Evolutionary conservation across 2,797 vertebrate species (phyloP).

Genomic region (Lagocephalus sceleratus): DNA sequence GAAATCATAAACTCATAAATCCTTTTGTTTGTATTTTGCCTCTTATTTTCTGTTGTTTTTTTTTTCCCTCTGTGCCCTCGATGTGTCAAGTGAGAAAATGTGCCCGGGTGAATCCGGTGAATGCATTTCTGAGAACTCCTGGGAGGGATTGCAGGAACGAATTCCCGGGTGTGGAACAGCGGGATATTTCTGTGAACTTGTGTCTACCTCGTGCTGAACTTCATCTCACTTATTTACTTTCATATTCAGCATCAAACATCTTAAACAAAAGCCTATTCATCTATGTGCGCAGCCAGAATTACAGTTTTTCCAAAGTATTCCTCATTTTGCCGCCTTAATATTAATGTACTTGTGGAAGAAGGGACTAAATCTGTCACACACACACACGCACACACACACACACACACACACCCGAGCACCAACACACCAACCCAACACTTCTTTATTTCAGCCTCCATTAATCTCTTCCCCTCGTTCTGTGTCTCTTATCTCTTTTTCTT

Average conservation of each 20-base stretch:
- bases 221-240: constrained; percentile 51
- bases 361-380: constrained; percentile 30
- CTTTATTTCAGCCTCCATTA: constrained; percentile 21
- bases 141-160: constrained; percentile 39
- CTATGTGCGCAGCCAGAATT: constrained; percentile 17
- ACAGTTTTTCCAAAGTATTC: constrained; percentile 28
- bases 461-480: constrained; percentile 17
- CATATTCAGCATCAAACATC: constrained; percentile 18
- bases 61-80: constrained; percentile 33
- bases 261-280: constrained; percentile 29
- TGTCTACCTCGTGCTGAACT: constrained; percentile 60
- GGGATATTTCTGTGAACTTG: constrained; percentile 53
- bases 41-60: constrained; percentile 2
- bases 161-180: constrained; percentile 45
- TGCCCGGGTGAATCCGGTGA: constrained; percentile 36
- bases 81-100: constrained; percentile 41
- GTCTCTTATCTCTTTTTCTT: constrained; percentile 12
- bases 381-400: background rate
- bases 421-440: constrained; percentile 1
- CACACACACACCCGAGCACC: background rate
- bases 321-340: constrained; percentile 29
- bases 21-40: constrained; percentile 6
- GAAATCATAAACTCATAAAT: constrained; percentile 25
- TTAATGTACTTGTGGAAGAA: constrained; percentile 29
- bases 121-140: constrained; percentile 43